A percentile compares a stretch with the other conserved stretches of the same genome.
These are phyloP conservation scores for Epizoanthus scotinus DNA, from an alignment of 92 coral and sea anemone species.

Conservation along the genomic window DNA sequence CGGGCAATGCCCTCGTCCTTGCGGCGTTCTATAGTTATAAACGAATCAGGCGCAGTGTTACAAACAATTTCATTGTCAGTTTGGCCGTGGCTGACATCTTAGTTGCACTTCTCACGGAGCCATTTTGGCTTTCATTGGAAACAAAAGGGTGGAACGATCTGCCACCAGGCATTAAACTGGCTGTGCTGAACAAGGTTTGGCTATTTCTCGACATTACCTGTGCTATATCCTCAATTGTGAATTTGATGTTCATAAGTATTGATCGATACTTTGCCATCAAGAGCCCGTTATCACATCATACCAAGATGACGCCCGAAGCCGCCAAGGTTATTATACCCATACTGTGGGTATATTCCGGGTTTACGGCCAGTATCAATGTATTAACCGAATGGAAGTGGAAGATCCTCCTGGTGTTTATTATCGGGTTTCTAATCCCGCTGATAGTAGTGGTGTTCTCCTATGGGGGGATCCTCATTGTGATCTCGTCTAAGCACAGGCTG, in stretches of 20 bases:
- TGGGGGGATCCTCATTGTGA: constrained; percentile 80
- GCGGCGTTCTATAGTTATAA: constrained; percentile 83
- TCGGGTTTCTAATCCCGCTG: constrained; percentile 89
- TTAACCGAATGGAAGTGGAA: constrained; percentile 65
- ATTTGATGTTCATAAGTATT: constrained; percentile 87
- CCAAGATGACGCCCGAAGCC: constrained; percentile 84
- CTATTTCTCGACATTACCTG: constrained; percentile 80
- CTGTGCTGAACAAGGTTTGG: constrained; percentile 57
- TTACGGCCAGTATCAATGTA: constrained; percentile 58
- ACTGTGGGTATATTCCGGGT: constrained; percentile 77
- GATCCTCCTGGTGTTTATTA: constrained; percentile 56
- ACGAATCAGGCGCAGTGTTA: constrained; percentile 83
- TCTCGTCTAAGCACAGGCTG: constrained; percentile 67
- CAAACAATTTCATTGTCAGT: constrained; percentile 93
- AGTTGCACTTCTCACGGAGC: constrained; percentile 91
- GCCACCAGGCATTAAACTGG: constrained; percentile 58
- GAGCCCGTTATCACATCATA: constrained; percentile 91
- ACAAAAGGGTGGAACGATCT: constrained; percentile 77
- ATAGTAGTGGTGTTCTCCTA: constrained; percentile 79
- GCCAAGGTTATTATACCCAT: constrained; percentile 79
- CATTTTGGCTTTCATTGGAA: constrained; percentile 93
- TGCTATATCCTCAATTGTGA: constrained; percentile 89
- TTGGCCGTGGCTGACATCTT: constrained; percentile 89
- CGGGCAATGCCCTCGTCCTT: constrained; percentile 87
- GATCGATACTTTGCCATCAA: constrained; percentile 95